Percentiles rank a stretch among this genome's conserved stretches.
Conservation (phyloP, 2,113 vertebrate genomes). For the Hippocampus guttulatus region DNA sequence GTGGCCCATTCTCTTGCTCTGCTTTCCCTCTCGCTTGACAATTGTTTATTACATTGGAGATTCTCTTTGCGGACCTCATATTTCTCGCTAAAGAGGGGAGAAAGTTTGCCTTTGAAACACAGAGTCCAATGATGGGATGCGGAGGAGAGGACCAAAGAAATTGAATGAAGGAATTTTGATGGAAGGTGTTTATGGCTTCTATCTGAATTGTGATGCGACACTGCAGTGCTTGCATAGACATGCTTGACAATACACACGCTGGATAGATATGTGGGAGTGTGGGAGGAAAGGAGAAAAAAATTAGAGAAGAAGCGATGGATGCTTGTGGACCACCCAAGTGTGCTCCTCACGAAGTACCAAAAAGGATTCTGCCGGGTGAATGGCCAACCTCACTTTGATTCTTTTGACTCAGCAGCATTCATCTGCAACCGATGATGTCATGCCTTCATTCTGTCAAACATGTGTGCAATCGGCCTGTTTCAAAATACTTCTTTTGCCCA, state of each 20-base stretch:
- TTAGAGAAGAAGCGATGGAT: slow-evolving; percentile 24
- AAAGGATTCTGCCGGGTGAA: slow-evolving; percentile 31
- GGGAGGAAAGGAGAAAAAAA: slow-evolving; percentile 8
- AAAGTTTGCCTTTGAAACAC: slow-evolving; percentile 52
- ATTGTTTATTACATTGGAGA: slow-evolving; percentile 94
- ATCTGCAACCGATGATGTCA: not conserved
- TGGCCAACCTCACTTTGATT: slow-evolving; percentile 34
- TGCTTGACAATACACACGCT: not conserved
- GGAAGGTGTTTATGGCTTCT: slow-evolving; percentile 82
- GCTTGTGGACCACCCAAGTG: slow-evolving; percentile 82
- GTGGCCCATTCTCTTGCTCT: slow-evolving; percentile 73
- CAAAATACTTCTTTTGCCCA: not conserved
- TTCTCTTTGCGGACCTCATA: slow-evolving; percentile 81
- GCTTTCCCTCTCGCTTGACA: slow-evolving; percentile 84
- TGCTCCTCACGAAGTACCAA: slow-evolving; percentile 43
- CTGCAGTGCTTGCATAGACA: slow-evolving; percentile 23
- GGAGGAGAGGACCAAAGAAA: slow-evolving; percentile 25
- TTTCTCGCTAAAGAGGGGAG: slow-evolving; percentile 66
- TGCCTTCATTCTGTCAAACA: not conserved
- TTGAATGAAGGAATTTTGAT: slow-evolving; percentile 22
- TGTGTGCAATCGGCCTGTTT: not conserved
- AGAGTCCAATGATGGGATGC: slow-evolving; percentile 25
- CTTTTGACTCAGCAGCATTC: slow-evolving; percentile 12
- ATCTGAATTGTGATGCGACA: slow-evolving; percentile 77
- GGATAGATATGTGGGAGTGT: slow-evolving; percentile 9